Base-by-base conservation (phyloP, 2,113 vertebrate genomes). In the Cheirogaleus medius region DNA sequence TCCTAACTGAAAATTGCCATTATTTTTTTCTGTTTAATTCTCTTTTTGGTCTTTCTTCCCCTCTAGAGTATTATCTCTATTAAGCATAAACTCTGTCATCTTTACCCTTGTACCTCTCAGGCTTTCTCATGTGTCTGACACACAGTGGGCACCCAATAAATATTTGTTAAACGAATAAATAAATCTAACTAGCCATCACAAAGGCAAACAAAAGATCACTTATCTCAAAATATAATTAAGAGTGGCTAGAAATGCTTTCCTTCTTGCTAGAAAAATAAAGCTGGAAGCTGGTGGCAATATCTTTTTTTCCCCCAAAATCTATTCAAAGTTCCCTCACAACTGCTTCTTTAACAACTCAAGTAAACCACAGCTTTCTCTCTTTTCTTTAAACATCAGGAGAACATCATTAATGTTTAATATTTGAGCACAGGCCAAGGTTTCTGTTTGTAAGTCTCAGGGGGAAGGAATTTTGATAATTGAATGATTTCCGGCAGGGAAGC, bases 351-450 rank as follows among this genome's bases (percentile, higher is more conserved):
- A 90, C 44, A 58, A 49, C 58, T 47, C 77, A 37, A 52, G 1
- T 60, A 85, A 49, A 92, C 58, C 68, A 37, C 37, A 83, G 47
- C 66, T 77, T 76, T 88, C 95, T 94, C 14, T 96, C 39, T 93
- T 66, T 81, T 27, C 49, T 97, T 42, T 91, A 97, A 97, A 97
- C 86, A 98, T 93, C 74, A 97, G 97, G 97, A 97, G 49, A 97
- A 34, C 60, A 96, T 96, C 74, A 25, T 80, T 97, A 90, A 90
- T 95, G 44, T 98, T 98, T 98, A 94, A 80, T 94, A 71, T 37
- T 90, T 81, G 85, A 97, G 44, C 66, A 94, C 90, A 56, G 86
- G 95, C 68, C 52, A 64, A 23, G 49, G 23, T 98, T 98, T 98
- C 52, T 87, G 97, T 98, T 96, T 97, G 63, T 91, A 96, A 77